These are phyloP conservation scores for Drosophila recens DNA, from an alignment of 2,888 invertebrate genomes.

Conservation along the genomic window DNA sequence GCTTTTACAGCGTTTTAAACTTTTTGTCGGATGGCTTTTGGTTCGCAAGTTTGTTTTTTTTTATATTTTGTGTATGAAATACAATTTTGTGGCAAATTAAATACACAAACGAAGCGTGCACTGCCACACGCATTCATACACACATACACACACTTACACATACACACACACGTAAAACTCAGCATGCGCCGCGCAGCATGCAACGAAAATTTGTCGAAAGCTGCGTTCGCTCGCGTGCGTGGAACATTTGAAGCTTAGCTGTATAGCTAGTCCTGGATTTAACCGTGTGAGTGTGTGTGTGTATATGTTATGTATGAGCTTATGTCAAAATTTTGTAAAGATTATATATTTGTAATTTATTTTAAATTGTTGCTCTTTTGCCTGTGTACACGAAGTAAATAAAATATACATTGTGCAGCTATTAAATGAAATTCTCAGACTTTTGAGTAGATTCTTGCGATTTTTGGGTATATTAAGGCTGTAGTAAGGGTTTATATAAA, in stretches of 20 bases:
- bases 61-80: constrained; percentile 42
- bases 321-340: constrained; percentile 17
- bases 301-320: constrained; percentile 7
- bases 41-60: constrained; percentile 15
- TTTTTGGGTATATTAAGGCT: neutral
- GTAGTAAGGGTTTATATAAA: neutral
- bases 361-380: constrained; percentile 12
- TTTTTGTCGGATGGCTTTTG: constrained; percentile 48
- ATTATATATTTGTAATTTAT: constrained; percentile 4
- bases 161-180: constrained; percentile 14
- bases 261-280: constrained; percentile 32
- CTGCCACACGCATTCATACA: constrained; percentile 27
- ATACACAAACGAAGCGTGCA: constrained; percentile 70
- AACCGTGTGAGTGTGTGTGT: constrained; percentile 16
- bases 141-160: constrained; percentile 22
- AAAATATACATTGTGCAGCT: constrained; percentile 13
- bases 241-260: constrained; percentile 53
- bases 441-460: constrained; percentile 4
- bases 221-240: constrained; percentile 50
- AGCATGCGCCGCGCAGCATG: constrained; percentile 65
- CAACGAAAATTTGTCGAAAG: constrained; percentile 62
- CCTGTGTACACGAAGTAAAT: constrained; percentile 7
- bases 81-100: constrained; percentile 79
- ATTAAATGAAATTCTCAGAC: constrained; percentile 7
- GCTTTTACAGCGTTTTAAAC: constrained; percentile 65